Evolutionary conservation across 1,140 invertebrate genomes (phyloP).

Genomic region (Cherax quadricarinatus): DNA sequence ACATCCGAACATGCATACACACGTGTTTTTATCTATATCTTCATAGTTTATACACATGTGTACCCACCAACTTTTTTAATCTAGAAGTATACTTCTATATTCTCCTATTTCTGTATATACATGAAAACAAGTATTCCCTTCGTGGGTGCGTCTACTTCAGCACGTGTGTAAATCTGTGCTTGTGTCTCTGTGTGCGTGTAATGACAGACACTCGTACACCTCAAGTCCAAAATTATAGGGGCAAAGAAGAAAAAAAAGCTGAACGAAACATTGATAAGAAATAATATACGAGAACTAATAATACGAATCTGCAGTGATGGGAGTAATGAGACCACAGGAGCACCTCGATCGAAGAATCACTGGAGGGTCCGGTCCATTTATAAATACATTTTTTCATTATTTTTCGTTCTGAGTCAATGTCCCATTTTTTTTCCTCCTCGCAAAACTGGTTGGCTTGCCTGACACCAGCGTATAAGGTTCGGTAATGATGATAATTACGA

Average conservation of each 20-base stretch:
- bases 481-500: background rate
- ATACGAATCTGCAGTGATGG: conserved; percentile 7
- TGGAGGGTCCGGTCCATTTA: background rate
- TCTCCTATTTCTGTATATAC: background rate
- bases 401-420: background rate
- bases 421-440: background rate
- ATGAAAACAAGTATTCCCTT: background rate
- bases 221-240: background rate
- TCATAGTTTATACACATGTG: no score
- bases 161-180: no score
- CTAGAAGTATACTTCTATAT: background rate
- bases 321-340: background rate
- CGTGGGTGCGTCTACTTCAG: background rate
- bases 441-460: background rate
- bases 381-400: background rate
- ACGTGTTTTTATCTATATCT: no score
- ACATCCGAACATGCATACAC: no score
- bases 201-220: background rate
- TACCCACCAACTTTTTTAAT: no score
- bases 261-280: background rate
- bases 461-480: background rate
- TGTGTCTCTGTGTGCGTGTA: background rate
- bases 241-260: background rate
- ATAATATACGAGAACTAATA: background rate
- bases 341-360: background rate